phyloP scores from a whole-genome alignment of 1,140 invertebrate genomes.

The Cephus cinctus region DNA sequence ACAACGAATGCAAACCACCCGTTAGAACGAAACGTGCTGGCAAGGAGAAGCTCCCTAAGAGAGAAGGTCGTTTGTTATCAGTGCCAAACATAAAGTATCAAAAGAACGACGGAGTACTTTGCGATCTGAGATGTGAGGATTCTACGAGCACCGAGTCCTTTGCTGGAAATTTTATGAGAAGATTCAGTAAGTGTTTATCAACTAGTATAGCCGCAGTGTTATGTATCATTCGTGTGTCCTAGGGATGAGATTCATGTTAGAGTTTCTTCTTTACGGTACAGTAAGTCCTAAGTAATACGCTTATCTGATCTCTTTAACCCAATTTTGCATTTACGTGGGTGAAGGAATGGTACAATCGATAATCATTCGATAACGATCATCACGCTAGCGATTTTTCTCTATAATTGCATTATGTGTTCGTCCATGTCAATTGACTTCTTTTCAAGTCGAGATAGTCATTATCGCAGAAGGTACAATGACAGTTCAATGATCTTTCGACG shows the following conservation, averaged over 20 bases:
- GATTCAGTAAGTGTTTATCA: slow-evolving; percentile 78
- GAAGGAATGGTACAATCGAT: too few relatives aligned
- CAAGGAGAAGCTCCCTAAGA: slow-evolving; percentile 59
- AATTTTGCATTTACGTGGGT: too few relatives aligned
- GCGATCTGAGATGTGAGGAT: slow-evolving; percentile 40
- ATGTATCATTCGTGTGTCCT: slow-evolving; percentile 31
- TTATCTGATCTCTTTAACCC: too few relatives aligned
- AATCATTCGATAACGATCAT: too few relatives aligned
- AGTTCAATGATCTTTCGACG: too few relatives aligned
- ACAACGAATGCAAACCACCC: slow-evolving; percentile 61
- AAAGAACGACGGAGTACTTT: slow-evolving; percentile 48
- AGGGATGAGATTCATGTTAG: slow-evolving; percentile 30
- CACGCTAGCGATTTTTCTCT: too few relatives aligned
- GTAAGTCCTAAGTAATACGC: too few relatives aligned
- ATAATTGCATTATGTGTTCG: too few relatives aligned
- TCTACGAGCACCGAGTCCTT: slow-evolving; percentile 56
- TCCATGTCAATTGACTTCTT: too few relatives aligned
- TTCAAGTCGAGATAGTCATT: too few relatives aligned
- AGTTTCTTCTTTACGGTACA: slow-evolving; percentile 21
- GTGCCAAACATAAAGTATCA: slow-evolving; percentile 75
- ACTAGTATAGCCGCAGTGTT: slow-evolving; percentile 30
- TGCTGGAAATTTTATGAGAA: slow-evolving; percentile 72
- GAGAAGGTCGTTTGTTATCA: slow-evolving; percentile 70
- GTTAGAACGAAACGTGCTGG: slow-evolving; percentile 60
- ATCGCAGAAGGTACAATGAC: too few relatives aligned